These are phyloP conservation scores for Coreius guichenoti DNA, from an alignment of 2,797 vertebrate genomes.

Conservation along the genomic window DNA sequence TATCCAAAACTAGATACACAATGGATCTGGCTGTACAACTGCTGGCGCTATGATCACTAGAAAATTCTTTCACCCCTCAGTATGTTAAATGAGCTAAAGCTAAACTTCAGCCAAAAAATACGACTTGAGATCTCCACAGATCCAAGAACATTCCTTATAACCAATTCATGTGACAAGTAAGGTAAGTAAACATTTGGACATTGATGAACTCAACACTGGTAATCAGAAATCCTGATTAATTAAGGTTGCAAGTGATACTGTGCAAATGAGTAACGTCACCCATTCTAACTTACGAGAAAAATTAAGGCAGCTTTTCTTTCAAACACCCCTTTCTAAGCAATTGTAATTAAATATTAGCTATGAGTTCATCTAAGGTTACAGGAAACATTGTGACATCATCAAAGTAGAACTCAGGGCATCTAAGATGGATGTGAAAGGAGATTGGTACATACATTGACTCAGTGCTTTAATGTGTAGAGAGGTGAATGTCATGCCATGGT, in stretches of 20 bases:
- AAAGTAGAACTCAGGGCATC: background rate
- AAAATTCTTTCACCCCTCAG: background rate
- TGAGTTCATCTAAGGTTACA: background rate
- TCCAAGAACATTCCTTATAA: background rate
- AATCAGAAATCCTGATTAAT: constrained; percentile 4
- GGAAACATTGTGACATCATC: background rate
- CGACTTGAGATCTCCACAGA: background rate
- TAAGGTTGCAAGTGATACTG: background rate
- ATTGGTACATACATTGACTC: background rate
- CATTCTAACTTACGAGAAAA: background rate
- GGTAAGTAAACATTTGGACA: background rate
- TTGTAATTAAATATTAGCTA: background rate
- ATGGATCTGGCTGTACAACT: background rate
- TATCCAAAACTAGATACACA: background rate
- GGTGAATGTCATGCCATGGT: background rate
- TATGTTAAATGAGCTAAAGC: background rate
- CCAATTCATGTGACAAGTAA: background rate
- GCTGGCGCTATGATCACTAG: background rate
- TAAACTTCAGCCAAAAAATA: background rate
- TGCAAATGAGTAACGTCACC: background rate
- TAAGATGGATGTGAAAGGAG: background rate
- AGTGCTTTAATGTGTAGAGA: background rate
- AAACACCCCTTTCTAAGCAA: background rate
- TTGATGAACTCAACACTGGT: background rate
- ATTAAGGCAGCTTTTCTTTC: background rate